phyloP scores from a whole-genome alignment of 2,888 invertebrate species.

The Gryllus longicercus region DNA sequence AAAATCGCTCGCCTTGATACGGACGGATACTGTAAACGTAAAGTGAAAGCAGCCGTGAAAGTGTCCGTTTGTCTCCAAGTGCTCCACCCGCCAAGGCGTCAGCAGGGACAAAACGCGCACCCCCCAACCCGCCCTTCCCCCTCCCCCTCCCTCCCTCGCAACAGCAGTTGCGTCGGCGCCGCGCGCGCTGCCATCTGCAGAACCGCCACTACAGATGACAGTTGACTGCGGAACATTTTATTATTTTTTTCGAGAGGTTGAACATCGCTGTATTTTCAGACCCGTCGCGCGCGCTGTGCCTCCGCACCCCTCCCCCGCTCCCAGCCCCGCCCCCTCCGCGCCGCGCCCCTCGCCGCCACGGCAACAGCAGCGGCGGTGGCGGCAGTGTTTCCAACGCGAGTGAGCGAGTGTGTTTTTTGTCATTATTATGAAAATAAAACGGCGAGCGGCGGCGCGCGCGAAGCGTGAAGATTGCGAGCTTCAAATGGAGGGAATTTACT shows the following conservation, averaged over 20 bases:
- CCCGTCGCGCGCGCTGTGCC: neutral
- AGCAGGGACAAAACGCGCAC: neutral
- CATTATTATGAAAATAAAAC: conserved; percentile 17
- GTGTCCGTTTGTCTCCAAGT: too few relatives aligned
- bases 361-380: neutral
- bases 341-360: neutral
- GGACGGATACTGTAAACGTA: too few relatives aligned
- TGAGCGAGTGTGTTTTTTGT: conserved; percentile 17
- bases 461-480: conserved; percentile 8
- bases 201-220: conserved; percentile 1
- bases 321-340: neutral
- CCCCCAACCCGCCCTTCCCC: neutral
- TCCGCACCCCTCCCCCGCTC: neutral
- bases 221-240: conserved; percentile 17
- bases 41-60: too few relatives aligned
- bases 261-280: conserved; percentile 17
- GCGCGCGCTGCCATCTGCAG: conserved; percentile 8
- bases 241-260: conserved; percentile 17
- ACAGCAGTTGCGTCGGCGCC: neutral
- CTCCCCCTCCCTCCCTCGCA: neutral
- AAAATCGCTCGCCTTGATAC: too few relatives aligned
- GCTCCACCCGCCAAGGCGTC: too few relatives aligned
- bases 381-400: conserved; percentile 17
- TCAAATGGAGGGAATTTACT: conserved; percentile 17
- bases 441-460: neutral